phyloP scores from a whole-genome alignment of 2,113 vertebrate species.

The Ochotona princeps region DNA sequence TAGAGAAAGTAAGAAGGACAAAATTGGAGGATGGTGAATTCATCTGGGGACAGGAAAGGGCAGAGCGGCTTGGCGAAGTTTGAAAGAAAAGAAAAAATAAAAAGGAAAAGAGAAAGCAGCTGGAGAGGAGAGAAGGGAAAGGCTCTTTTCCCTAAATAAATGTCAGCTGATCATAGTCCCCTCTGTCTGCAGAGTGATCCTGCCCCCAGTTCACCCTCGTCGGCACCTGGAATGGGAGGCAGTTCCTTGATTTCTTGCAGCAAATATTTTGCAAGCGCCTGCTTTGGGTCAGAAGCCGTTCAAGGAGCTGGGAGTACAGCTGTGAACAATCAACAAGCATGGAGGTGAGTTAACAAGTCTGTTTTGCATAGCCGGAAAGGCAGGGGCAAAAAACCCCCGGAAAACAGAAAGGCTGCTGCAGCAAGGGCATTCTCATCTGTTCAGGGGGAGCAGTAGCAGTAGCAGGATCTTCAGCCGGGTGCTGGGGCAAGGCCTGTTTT shows the following conservation, averaged over 20 bases:
- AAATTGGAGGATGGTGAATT: not conserved
- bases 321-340: not conserved
- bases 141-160: not conserved
- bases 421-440: not conserved
- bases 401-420: not conserved
- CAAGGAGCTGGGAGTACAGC: not conserved
- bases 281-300: not conserved
- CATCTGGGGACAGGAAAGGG: not conserved
- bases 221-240: not conserved
- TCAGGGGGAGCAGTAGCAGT: not conserved
- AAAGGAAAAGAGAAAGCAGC: not conserved
- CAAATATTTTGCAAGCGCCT: not conserved
- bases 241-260: not conserved
- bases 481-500: not conserved
- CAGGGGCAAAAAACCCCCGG: not conserved
- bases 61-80: not conserved
- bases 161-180: not conserved
- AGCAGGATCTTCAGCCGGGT: not conserved
- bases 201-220: not conserved
- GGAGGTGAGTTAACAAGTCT: not conserved
- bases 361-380: not conserved
- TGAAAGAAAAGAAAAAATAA: not conserved
- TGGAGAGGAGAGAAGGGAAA: not conserved
- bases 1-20: not conserved
- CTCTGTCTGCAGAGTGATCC: not conserved